Evolutionary conservation across 1,140 invertebrate genomes (phyloP), one percentile per base, ranked within the genome.

Genomic region (Radopholus similis): DNA sequence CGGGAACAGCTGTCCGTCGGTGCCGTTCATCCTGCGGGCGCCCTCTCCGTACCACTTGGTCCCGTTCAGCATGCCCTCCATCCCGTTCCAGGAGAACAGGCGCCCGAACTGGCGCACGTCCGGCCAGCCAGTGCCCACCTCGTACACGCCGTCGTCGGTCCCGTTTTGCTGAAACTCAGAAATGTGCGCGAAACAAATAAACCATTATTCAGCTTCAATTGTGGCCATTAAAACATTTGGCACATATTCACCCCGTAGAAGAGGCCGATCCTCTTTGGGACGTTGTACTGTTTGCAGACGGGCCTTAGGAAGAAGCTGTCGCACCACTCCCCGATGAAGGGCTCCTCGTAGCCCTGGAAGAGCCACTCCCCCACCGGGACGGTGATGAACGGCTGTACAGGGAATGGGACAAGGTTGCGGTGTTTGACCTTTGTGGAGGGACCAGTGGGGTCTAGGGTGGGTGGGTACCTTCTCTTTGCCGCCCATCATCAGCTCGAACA

Each of bases 311-410:
- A 13, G 21, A 82, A 13, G 28, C 64, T 55, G 5, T 62, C 47
- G 57, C 78, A 80, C 11, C 76, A 32, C 11, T 38, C 42, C 13
- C 37, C 44, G 11, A 82, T 57, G 4, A 80, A 38, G n/a, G 74
- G 74, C 60, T 80, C 78, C 13, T 72, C 67, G 68, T 80, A 80
- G 5, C 78, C 78, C 28, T 82, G 58, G 56, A 82, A 82, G 6
- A 80, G 63, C 18, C 68, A 60, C 23, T 77, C 77, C 1, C 67
- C 56, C 9, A 77, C 71, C 2, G 42, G 63, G 11, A 72, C 56
- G 4, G 47, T 75, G 28, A 76, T 35, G 49, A 77, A 77, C n/a
- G n/a, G n/a, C n/a, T n/a, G n/a, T n/a, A n/a, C n/a, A n/a, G n/a
- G n/a, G n/a, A n/a, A n/a, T n/a, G n/a, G n/a, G n/a, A n/a, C n/a